Evolutionary conservation across 2,113 vertebrate genomes (phyloP), one percentile per base, ranked within the genome.

Genomic region (Percopsis transmontana): DNA sequence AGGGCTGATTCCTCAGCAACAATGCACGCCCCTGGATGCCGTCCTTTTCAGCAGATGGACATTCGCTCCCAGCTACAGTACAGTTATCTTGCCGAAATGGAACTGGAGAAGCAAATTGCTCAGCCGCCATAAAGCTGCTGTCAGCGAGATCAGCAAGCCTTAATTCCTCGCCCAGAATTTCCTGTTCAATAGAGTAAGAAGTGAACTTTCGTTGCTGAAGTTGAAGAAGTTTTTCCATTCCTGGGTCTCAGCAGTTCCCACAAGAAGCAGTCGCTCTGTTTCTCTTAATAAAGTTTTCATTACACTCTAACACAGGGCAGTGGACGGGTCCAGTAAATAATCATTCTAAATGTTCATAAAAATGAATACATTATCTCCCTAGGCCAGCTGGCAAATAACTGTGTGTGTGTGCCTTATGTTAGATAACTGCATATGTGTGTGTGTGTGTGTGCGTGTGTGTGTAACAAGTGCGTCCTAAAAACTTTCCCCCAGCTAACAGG

Each of bases 281-380:
- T 40, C 57, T 39, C 20, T 55, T 59, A 59, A 45, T 45, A 79
- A 64, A 50, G 55, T 65, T 68, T 15, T 48, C 16, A 56, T 33
- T 16, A 18, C 58, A 45, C 50, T 18, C 52, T 1, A 57, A 4
- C 47, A 23, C 10, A 63, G 33, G 15, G n/a, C 47, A 68, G 39
- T 16, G 47, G 58, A 21, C 39, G 5, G 40, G 68, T 15, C 27
- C 59, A 64, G 58, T 63, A 51, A 67, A 39, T 57, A 42, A 33
- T 33, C 27, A 33, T 33, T 33, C 27, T 33, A 33, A 33, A 33
- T 33, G 45, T 69, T 79, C 27, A 70, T 51, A 63, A 62, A 54
- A 70, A 77, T 58, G 53, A 71, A 62, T 50, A 18, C 47, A 68
- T 62, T 53, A 71, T 73, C 62, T 62, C 57, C 47, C 44, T 58